A percentile compares a stretch with the other conserved stretches of the same genome.
Evolutionary conservation across 2,888 invertebrate genomes (phyloP).

Genomic region (Acleris cristana): DNA sequence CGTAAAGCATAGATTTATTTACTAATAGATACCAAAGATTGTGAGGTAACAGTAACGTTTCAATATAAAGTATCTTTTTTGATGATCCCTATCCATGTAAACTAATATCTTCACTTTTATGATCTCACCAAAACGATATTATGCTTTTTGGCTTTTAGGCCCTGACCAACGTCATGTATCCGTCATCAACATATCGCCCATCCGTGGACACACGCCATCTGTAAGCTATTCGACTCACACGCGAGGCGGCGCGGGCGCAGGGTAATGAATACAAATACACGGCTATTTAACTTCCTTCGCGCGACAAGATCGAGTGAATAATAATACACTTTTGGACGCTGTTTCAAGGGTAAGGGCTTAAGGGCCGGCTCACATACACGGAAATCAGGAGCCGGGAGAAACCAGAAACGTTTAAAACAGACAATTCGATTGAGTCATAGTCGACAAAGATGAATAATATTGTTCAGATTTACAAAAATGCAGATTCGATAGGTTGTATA

Average conservation of each 20-base stretch:
- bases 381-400: constrained; percentile 7
- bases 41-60: too few species aligned
- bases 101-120: too few species aligned
- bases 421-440: neutral
- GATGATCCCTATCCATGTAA: too few species aligned
- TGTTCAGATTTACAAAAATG: too few species aligned
- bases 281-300: constrained; percentile 76
- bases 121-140: too few species aligned
- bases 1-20: too few species aligned
- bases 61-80: too few species aligned
- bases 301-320: constrained; percentile 63
- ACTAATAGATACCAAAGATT: too few species aligned
- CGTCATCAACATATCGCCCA: neutral
- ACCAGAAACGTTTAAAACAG: neutral
- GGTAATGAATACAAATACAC: constrained; percentile 79
- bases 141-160: too few species aligned
- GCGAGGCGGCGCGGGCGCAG: constrained; percentile 62
- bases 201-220: constrained; percentile 37
- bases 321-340: constrained; percentile 51
- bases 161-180: neutral
- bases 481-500: too few species aligned
- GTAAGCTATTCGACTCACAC: constrained; percentile 68
- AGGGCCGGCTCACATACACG: constrained; percentile 49
- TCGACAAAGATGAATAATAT: too few species aligned
- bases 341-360: constrained; percentile 62